These are phyloP conservation scores for Carduelis carduelis DNA, from an alignment of 2,797 vertebrate genomes.

Conservation along the genomic window DNA sequence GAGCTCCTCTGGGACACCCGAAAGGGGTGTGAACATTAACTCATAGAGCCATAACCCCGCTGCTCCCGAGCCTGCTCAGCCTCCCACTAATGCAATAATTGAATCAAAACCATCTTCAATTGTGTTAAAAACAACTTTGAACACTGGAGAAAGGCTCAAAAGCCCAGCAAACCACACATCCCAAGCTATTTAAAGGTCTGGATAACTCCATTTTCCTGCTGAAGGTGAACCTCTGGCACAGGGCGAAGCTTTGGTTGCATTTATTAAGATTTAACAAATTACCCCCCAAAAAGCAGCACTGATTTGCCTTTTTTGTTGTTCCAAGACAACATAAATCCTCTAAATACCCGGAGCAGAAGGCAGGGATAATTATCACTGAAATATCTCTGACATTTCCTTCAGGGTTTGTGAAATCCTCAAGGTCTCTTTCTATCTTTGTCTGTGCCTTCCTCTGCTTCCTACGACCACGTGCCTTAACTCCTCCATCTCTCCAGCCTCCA, in stretches of 20 bases:
- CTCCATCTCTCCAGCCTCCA: constrained; percentile 49
- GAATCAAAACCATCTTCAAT: constrained; percentile 39
- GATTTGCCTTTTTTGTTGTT: neutral
- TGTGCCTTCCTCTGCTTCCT: constrained; percentile 22
- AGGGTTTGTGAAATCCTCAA: constrained; percentile 15
- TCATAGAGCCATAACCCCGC: constrained; percentile 45
- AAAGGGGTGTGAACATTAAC: constrained; percentile 54
- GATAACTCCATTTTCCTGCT: neutral
- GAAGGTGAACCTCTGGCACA: neutral
- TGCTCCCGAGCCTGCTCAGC: constrained; percentile 11
- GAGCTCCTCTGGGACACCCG: constrained; percentile 30
- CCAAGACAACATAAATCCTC: neutral
- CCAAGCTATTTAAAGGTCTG: neutral
- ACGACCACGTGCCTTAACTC: constrained; percentile 45
- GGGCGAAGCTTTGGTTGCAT: neutral
- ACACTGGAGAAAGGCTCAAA: neutral
- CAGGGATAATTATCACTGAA: constrained; percentile 8
- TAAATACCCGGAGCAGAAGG: constrained; percentile 6
- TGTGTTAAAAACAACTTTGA: constrained; percentile 35
- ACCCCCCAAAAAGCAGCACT: neutral
- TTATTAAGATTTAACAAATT: neutral
- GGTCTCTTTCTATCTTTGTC: constrained; percentile 49
- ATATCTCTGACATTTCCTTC: constrained; percentile 34
- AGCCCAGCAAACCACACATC: neutral
- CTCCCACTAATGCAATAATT: constrained; percentile 52